Evolutionary conservation across 1,140 invertebrate genomes (phyloP).

Genomic region (Heliconius hermathena): DNA sequence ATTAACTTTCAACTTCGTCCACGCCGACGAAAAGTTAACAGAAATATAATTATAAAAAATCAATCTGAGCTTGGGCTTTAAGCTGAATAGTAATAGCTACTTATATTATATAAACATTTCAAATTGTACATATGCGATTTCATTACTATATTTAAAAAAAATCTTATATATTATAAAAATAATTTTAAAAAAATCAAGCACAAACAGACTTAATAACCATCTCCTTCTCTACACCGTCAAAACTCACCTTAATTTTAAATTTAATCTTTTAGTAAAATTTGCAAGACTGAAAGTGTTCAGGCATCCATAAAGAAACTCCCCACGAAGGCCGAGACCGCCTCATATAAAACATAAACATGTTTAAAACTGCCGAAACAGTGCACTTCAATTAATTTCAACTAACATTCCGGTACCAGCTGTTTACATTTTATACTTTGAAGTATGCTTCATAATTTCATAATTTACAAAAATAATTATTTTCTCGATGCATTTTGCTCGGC

Average conservation of each 20-base stretch:
- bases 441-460: constrained; percentile 16
- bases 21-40: too few relatives aligned
- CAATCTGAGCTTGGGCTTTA: too few relatives aligned
- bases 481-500: constrained; percentile 28
- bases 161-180: neutral
- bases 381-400: constrained; percentile 18
- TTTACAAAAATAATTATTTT: constrained; percentile 35
- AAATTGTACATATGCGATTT: too few relatives aligned
- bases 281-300: constrained; percentile 4
- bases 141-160: neutral
- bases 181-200: neutral
- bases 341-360: constrained; percentile 2
- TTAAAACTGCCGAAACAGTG: constrained; percentile 11
- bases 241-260: constrained; percentile 3
- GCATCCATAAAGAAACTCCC: constrained; percentile 5
- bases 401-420: constrained; percentile 6
- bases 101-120: too few relatives aligned
- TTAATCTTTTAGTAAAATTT: constrained; percentile 9
- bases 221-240: neutral
- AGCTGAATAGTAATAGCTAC: too few relatives aligned
- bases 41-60: too few relatives aligned
- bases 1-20: too few relatives aligned
- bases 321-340: constrained; percentile 2
- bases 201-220: neutral
- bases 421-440: constrained; percentile 5